These are phyloP conservation scores for Pentalonia nigronervosa DNA, from an alignment of 1,140 invertebrate species.

Conservation along the genomic window DNA sequence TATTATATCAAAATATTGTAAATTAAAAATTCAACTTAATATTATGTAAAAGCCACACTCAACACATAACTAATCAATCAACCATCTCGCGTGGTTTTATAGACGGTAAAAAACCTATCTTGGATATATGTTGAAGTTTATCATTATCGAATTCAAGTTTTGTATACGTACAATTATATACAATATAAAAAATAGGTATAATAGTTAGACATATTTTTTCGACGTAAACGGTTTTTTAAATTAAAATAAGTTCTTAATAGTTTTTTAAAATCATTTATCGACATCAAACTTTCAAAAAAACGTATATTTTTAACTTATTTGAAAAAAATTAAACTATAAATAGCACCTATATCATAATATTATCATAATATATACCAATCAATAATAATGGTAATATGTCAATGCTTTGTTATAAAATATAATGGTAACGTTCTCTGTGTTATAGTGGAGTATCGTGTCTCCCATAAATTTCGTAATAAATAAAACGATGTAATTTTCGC, in stretches of 20 bases:
- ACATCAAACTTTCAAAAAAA: background rate
- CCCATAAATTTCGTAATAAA: slow-evolving; percentile 7
- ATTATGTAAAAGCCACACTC: too few species aligned
- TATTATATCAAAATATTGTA: too few species aligned
- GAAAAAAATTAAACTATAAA: background rate
- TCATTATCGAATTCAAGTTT: too few species aligned
- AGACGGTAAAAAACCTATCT: too few species aligned
- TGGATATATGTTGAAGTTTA: too few species aligned
- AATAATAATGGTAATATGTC: background rate
- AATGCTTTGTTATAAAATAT: background rate
- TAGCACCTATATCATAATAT: too few species aligned
- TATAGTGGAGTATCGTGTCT: background rate
- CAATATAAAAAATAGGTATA: too few species aligned
- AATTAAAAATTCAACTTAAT: too few species aligned
- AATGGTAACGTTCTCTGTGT: background rate
- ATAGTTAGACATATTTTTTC: background rate
- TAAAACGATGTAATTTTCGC: background rate
- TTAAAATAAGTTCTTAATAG: background rate
- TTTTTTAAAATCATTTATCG: background rate
- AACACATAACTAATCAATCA: too few species aligned
- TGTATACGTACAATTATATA: too few species aligned
- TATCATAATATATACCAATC: too few species aligned
- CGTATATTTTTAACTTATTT: background rate
- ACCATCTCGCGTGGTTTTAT: too few species aligned
- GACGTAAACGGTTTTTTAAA: background rate